Conservation (phyloP, 2,888 invertebrate genomes). For the Shargacucullia verbasci region DNA sequence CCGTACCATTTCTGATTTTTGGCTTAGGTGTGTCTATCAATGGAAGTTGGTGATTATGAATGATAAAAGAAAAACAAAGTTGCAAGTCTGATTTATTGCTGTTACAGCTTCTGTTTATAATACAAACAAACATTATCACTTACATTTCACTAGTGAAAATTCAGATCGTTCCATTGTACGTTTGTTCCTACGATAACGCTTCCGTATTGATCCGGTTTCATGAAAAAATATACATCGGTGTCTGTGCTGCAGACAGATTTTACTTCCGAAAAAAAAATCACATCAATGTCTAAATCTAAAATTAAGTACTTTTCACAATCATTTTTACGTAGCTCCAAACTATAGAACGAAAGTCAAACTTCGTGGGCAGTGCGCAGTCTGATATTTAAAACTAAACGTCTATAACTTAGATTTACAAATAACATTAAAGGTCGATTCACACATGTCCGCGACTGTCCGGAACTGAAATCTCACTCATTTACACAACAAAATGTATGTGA, state of each 20-base stretch:
- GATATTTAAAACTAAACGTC: constrained; percentile 64
- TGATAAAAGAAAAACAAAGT: constrained; percentile 60
- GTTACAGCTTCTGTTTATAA: constrained; percentile 85
- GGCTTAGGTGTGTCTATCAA: too few relatives aligned
- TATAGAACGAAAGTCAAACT: constrained; percentile 68
- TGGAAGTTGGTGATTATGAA: too few relatives aligned
- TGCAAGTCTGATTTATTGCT: constrained; percentile 87
- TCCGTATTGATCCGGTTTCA: constrained; percentile 53
- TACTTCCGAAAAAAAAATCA: constrained; percentile 57
- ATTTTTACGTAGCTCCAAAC: constrained; percentile 59
- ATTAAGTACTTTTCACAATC: constrained; percentile 79
- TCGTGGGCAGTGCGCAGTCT: constrained; percentile 72
- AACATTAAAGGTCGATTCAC: constrained; percentile 64
- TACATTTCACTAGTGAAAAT: constrained; percentile 83
- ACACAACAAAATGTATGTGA: constrained; percentile 21
- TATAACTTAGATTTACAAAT: constrained; percentile 71
- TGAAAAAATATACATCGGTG: constrained; percentile 66
- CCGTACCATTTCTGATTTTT: too few relatives aligned
- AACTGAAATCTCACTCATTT: constrained; percentile 47
- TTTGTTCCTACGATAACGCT: constrained; percentile 58
- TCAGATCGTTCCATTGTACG: constrained; percentile 80
- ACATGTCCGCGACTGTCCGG: constrained; percentile 32
- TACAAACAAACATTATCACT: constrained; percentile 86
- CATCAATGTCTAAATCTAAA: constrained; percentile 71
- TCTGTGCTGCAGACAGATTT: constrained; percentile 53